Conservation (phyloP, 2,888 invertebrate species). For the Griposia aprilina region DNA sequence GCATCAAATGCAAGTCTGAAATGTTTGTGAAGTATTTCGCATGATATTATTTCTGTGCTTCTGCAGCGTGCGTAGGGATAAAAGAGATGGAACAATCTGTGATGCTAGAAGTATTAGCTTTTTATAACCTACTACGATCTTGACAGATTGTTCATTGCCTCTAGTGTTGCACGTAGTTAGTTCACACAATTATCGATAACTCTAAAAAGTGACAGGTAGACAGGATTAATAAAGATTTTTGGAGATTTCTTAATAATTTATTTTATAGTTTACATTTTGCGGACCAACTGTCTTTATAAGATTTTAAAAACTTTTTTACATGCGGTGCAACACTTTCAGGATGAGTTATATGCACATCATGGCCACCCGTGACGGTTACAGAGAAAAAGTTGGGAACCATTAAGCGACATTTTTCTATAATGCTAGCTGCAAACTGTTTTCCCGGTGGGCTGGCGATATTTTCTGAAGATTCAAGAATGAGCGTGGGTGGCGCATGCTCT, state of each 20-base stretch:
- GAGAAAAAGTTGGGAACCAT: conserved; percentile 68
- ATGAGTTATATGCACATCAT: conserved; percentile 48
- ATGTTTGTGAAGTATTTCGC: neutral
- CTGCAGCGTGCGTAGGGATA: accelerated
- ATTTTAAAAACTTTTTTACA: conserved; percentile 49
- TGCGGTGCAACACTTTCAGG: conserved; percentile 37
- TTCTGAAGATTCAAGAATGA: conserved; percentile 73
- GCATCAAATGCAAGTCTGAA: neutral
- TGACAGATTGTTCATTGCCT: conserved; percentile 4
- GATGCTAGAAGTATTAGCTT: neutral
- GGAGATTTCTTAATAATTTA: neutral
- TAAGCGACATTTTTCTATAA: conserved; percentile 70
- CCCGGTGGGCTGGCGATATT: conserved; percentile 49
- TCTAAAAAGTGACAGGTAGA: neutral
- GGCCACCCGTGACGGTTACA: conserved; percentile 38
- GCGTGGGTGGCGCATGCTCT: conserved; percentile 73
- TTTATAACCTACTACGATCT: neutral
- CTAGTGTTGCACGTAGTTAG: conserved; percentile 16
- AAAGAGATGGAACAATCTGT: conserved; percentile 8
- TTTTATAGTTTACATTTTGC: conserved; percentile 67
- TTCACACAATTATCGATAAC: conserved; percentile 13
- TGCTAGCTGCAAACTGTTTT: conserved; percentile 64
- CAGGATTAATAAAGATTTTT: neutral
- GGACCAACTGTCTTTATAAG: conserved; percentile 10
- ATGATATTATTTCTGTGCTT: neutral